Base-by-base conservation (phyloP, 2,113 vertebrate species). In the Etheostoma spectabile region DNA sequence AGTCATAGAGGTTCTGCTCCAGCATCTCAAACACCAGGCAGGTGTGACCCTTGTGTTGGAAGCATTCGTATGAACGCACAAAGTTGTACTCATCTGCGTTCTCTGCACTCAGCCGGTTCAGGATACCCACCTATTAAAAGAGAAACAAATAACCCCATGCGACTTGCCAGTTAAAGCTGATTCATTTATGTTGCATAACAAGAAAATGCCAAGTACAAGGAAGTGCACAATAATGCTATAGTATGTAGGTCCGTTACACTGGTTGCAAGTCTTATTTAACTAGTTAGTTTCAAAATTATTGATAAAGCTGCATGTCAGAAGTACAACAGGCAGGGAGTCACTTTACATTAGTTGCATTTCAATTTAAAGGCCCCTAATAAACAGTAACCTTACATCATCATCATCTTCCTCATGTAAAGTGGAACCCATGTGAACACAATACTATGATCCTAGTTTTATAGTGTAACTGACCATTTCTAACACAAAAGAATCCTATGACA, bases 1-100 rank as follows among this genome's bases (percentile, higher is more conserved):
- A 99, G 94, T 99, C 98, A 0, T 99, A 99, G 3, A 99, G 95
- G 92, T 99, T 99, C 95, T 99, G 98, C 90, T 99, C 98, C 81
- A 99, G 95, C 98, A 99, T 99, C 94, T 99, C 98, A 83, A 99
- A 99, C 83, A 99, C 98, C 93, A 99, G 94, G 92, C 98, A 99
- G 42, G 98, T 99, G 83, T 99, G 98, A 89, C 98, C 99, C 92
- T 99, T 99, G 94, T 99, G 98, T 88, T 99, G 98, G 95, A 99
- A 99, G 93, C 98, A 99, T 93, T 99, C 98, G 0, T 99, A 99
- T 2, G 98, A 99, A 76, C 97, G 98, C 85, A 99, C 98, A 62
- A 99, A 99, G 88, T 99, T 99, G 82, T 97, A 99, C 49, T 99
- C 98, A 0, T 99, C 98, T 0, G 98, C 98, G 15, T 99, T 99